phyloP scores from a whole-genome alignment of 2,888 invertebrate species.

The Hanleya hanleyi region DNA sequence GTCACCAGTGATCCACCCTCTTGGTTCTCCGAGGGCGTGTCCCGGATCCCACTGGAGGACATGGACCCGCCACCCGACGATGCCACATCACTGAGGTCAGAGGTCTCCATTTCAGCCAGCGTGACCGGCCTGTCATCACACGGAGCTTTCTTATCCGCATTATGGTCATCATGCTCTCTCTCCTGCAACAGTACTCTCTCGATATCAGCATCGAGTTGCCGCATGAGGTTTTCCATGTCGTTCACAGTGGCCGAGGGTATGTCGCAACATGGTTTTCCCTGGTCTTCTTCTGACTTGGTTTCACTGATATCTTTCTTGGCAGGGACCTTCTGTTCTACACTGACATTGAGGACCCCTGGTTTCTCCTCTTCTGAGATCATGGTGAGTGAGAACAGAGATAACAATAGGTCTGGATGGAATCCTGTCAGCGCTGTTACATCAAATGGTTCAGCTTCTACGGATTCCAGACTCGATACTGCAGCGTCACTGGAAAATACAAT shows the following conservation, averaged over 20 bases:
- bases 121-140: not conserved
- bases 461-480: constrained; percentile 74
- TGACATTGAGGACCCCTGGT: constrained; percentile 7
- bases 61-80: not conserved
- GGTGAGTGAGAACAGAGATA: constrained; percentile 76
- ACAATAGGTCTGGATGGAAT: constrained; percentile 75
- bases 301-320: not conserved
- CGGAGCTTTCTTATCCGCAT: constrained; percentile 52
- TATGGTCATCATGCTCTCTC: constrained; percentile 45
- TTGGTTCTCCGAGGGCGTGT: not conserved
- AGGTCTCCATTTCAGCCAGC: not conserved
- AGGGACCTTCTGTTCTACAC: constrained; percentile 7
- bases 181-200: constrained; percentile 61
- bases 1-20: not conserved
- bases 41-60: not conserved
- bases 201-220: constrained; percentile 66
- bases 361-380: constrained; percentile 76
- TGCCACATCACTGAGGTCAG: not conserved
- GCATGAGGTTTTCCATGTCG: constrained; percentile 49
- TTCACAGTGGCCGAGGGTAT: not conserved
- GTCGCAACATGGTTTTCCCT: not conserved
- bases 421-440: constrained; percentile 75
- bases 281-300: constrained; percentile 1
- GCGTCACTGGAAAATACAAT: constrained; percentile 72
- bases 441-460: constrained; percentile 75